Conservation (phyloP, 2,797 vertebrate species). For the Pangasius sanitwongsei region DNA sequence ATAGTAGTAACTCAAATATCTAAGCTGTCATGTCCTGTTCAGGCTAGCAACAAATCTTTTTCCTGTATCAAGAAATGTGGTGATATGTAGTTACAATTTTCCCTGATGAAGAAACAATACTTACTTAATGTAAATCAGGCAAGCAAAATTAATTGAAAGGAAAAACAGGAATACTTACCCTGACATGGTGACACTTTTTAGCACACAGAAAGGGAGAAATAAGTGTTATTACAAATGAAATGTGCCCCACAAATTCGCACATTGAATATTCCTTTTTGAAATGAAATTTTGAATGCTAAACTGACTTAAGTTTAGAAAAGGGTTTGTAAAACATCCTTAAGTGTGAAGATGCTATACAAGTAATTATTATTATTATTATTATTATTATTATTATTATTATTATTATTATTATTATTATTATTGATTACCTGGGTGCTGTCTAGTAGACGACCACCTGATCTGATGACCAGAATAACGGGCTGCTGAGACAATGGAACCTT, state of each 20-base stretch:
- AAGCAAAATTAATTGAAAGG: neutral
- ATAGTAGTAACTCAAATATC: neutral
- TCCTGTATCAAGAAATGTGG: neutral
- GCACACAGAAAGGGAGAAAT: slow-evolving; percentile 40
- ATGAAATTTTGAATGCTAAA: neutral
- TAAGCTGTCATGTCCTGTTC: neutral
- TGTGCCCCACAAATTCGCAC: neutral
- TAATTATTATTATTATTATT: neutral
- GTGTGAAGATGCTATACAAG: neutral
- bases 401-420: slow-evolving; percentile 1
- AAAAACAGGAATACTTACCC: slow-evolving; percentile 56
- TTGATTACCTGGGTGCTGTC: slow-evolving; percentile 66
- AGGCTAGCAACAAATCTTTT: neutral
- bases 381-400: neutral
- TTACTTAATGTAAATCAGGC: neutral
- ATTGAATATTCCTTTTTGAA: neutral
- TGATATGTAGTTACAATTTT: neutral
- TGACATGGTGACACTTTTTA: slow-evolving; percentile 43
- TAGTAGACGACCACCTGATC: slow-evolving; percentile 43
- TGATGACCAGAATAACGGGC: slow-evolving; percentile 52
- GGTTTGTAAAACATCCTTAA: neutral
- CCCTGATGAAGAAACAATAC: neutral
- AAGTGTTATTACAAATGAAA: neutral
- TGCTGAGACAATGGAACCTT: slow-evolving; percentile 69
- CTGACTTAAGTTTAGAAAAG: neutral